Percentiles rank a stretch among this genome's conserved stretches.
phyloP scores from a whole-genome alignment of 2,888 invertebrate genomes.

The Euproctis similis region DNA sequence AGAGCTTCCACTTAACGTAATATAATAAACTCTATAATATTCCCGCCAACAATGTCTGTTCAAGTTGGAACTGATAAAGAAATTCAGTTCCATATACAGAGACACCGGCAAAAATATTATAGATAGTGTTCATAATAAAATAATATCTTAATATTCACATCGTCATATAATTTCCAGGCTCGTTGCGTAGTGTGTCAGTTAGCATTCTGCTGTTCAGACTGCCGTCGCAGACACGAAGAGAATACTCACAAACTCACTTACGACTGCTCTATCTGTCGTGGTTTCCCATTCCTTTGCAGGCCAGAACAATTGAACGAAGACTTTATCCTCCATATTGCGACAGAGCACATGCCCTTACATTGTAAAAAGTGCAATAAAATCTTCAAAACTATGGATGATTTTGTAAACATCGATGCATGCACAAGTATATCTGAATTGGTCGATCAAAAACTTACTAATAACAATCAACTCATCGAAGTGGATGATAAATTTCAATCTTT shows the following conservation, averaged over 20 bases:
- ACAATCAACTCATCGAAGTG: constrained; percentile 25
- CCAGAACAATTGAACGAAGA: constrained; percentile 41
- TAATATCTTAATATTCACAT: too few relatives aligned
- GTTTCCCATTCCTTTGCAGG: constrained; percentile 44
- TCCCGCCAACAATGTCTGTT: constrained; percentile 2
- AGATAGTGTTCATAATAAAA: too few relatives aligned
- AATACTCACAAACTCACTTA: constrained; percentile 47
- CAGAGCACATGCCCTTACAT: constrained; percentile 52
- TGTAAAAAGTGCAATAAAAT: constrained; percentile 56
- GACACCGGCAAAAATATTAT: too few relatives aligned
- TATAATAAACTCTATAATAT: constrained; percentile 7
- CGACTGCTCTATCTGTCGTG: constrained; percentile 63
- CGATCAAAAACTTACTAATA: constrained; percentile 14
- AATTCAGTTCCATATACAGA: too few relatives aligned
- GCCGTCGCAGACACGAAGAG: constrained; percentile 60
- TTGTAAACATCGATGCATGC: constrained; percentile 49
- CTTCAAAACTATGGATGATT: constrained; percentile 55
- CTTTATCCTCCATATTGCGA: constrained; percentile 46
- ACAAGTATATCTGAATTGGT: constrained; percentile 52
- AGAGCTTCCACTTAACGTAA: constrained; percentile 7
- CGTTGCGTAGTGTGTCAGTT: constrained; percentile 60
- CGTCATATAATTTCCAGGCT: constrained; percentile 47
- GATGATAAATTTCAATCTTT: constrained; percentile 57
- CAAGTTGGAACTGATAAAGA: too few relatives aligned
- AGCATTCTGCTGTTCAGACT: constrained; percentile 59